Evolutionary conservation across 2,797 vertebrate species (phyloP), one percentile per base, ranked within the genome.

Genomic region (Lycodopsis pacificus): DNA sequence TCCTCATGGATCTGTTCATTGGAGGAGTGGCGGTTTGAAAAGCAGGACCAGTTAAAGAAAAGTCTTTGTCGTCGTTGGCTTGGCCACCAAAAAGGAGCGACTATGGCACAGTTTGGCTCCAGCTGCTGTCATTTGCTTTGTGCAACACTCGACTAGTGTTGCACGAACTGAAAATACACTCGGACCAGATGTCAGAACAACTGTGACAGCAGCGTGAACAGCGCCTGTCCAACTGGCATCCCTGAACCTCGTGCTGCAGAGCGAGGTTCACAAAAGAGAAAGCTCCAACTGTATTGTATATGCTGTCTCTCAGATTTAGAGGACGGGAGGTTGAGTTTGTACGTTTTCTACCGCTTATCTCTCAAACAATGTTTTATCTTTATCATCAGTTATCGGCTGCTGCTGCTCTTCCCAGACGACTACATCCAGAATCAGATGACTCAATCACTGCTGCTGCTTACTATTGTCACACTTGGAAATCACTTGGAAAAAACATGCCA

Each of bases 151-250:
- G 72, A 38, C 58, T 62, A 79, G 58, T 42, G 58, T 56, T 64
- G 69, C 80, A 49, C 14, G 46, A 58, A 40, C 64, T 57, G 32
- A 83, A 58, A 54, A 65, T 38, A 71, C 49, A 63, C 58, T 48
- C 56, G 0, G 0, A 87, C 70, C 87, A 89, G 77, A 87, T 89
- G 84, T 79, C 79, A 83, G 71, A 86, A 89, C 87, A 88, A 88
- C 86, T 89, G 86, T 38, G 69, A 79, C 48, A n/a, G 53, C 71
- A 76, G 6, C 0, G 4, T 40, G 63, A 72, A 77, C 49, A 80
- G 76, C 80, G 81, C n/a, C 85, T 70, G 76, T 70, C 66, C 62
- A 68, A 77, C 63, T 73, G 53, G 36, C 27, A 62, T 49, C 40
- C 22, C 25, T 51, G 48, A 72, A 34, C 15, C 20, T 38, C 0